These are phyloP conservation scores for Cydia pomonella DNA, from an alignment of 1,140 invertebrate genomes.

Conservation along the genomic window DNA sequence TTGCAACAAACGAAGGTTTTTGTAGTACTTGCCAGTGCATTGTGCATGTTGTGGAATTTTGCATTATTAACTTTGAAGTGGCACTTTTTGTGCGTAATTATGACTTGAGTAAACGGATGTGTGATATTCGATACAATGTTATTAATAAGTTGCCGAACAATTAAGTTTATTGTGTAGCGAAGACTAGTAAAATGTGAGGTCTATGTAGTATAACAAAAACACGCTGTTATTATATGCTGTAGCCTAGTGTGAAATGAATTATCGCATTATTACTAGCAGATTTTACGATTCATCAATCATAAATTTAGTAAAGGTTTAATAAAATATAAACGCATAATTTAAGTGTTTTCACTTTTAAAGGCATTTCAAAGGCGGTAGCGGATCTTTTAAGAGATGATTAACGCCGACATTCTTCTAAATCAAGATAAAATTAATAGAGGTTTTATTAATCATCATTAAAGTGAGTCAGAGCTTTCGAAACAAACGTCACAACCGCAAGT, in stretches of 20 bases:
- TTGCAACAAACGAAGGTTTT: slow-evolving; percentile 63
- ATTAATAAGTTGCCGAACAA: slow-evolving; percentile 46
- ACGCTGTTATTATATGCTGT: neutral
- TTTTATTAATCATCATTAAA: slow-evolving; percentile 29
- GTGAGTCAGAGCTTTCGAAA: slow-evolving; percentile 27
- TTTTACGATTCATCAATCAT: neutral
- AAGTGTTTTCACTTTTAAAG: slow-evolving; percentile 11
- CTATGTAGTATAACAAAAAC: neutral
- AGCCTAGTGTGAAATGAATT: slow-evolving; percentile 11
- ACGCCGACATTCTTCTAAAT: slow-evolving; percentile 26
- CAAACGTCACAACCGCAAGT: slow-evolving; percentile 11
- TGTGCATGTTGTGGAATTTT: slow-evolving; percentile 69
- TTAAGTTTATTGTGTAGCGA: slow-evolving; percentile 25
- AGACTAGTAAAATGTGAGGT: slow-evolving; percentile 16
- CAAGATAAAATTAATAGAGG: slow-evolving; percentile 31
- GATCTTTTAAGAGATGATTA: slow-evolving; percentile 28
- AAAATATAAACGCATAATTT: neutral
- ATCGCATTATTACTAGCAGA: slow-evolving; percentile 3
- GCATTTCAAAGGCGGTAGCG: slow-evolving; percentile 21
- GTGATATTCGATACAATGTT: slow-evolving; percentile 54
- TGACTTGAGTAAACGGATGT: slow-evolving; percentile 44
- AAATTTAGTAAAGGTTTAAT: neutral
- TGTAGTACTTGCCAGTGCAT: slow-evolving; percentile 40
- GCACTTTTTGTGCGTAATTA: slow-evolving; percentile 68
- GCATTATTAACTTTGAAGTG: slow-evolving; percentile 70